Evolutionary conservation across 2,888 invertebrate species (phyloP).

Genomic region (Alentia gelatinosa): DNA sequence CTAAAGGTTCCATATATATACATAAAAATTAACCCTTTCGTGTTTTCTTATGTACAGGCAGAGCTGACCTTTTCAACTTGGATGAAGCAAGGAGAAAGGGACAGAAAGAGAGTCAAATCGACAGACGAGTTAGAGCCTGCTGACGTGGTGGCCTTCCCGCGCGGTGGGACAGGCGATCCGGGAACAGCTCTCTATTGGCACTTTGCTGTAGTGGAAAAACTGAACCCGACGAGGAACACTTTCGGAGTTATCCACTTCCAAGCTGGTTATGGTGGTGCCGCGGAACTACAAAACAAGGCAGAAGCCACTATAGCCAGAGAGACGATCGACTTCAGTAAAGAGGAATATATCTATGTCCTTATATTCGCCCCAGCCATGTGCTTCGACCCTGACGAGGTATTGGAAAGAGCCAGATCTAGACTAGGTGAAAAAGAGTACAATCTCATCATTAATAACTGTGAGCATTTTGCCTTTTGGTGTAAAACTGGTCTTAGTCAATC

Average conservation of each 20-base stretch:
- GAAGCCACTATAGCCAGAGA: neutral
- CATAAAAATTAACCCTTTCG: too few species aligned
- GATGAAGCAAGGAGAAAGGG: too few species aligned
- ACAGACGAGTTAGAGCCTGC: too few species aligned
- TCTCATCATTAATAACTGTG: neutral
- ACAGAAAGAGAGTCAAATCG: too few species aligned
- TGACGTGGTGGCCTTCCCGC: neutral
- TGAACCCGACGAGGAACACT: neutral
- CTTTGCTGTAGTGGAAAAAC: neutral
- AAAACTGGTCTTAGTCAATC: neutral
- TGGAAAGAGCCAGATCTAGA: neutral
- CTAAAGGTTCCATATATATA: too few species aligned
- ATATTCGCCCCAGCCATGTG: neutral
- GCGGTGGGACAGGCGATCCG: neutral
- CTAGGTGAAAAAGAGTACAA: neutral
- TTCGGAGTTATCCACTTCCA: neutral
- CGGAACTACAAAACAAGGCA: neutral
- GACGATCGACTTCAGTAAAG: neutral
- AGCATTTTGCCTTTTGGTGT: neutral
- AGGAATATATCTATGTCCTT: neutral
- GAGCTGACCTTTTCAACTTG: too few species aligned
- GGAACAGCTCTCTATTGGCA: neutral
- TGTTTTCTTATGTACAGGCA: too few species aligned
- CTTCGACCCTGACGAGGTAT: neutral
- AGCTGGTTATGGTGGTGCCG: neutral